Evolutionary conservation across 2,797 vertebrate genomes (phyloP), one percentile per base, ranked within the genome.

Genomic region (Sebastes nivosus): DNA sequence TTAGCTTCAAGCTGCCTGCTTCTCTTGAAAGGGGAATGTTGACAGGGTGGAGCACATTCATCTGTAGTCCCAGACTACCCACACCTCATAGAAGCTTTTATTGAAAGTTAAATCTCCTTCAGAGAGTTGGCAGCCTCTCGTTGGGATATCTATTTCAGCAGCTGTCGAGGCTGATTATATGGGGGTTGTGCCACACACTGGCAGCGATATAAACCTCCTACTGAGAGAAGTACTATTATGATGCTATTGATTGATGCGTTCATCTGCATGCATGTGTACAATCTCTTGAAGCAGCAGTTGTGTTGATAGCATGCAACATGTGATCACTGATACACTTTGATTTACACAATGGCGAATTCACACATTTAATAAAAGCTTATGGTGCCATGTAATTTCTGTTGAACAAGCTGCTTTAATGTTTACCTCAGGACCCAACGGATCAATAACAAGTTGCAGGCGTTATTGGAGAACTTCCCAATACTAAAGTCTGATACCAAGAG

Each of bases 131-230:
- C 87, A 83, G 82, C 86, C 78, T 78, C 90, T 92, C 76, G 73
- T 93, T 83, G 85, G 88, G 87, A 90, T 92, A 93, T 94, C 93
- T 92, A 90, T 95, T 93, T 89, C 92, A 91, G 90, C 89, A 90
- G 92, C 89, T 92, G 92, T 92, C 89, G 79, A 69, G 85, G 65
- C 83, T 93, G 93, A 94, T 94, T 93, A 93, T 89, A 90, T 80
- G 84, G 82, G 81, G 90, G 80, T 80, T 88, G 89, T 89, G 88
- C 88, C 88, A 88, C 83, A 90, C 85, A 87, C 89, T 90, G 92
- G 86, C 88, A 92, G 87, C 30, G 32, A 91, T 85, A 88, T 89
- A 86, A 92, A 84, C 92, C 90, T 73, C 91, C 92, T 77, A 63
- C 88, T 24, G 92, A 83, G 88, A 83, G 86, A 70, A 72, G 78